Percentiles rank a stretch among this genome's conserved stretches.
phyloP scores from a whole-genome alignment of 2,888 invertebrate species.

The Mechanitis mazaeus region DNA sequence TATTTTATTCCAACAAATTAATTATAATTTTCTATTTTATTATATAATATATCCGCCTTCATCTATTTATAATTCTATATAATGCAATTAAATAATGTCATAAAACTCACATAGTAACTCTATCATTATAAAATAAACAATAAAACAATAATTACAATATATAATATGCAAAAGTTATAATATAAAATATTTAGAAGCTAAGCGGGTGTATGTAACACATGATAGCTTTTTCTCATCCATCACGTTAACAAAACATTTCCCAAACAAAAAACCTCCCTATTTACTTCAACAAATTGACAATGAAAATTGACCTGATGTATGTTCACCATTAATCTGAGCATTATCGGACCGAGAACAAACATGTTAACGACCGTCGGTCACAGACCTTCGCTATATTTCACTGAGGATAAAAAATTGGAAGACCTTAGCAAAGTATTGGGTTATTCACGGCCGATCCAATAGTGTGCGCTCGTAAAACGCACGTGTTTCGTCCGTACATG shows the following conservation, averaged over 20 bases:
- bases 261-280: slow-evolving; percentile 31
- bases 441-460: slow-evolving; percentile 63
- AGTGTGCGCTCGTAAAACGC: slow-evolving; percentile 69
- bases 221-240: neutral
- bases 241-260: slow-evolving; percentile 23
- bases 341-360: slow-evolving; percentile 40
- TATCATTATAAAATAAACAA: no score
- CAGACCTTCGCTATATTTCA: slow-evolving; percentile 40
- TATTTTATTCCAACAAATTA: no score
- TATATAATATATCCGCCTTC: no score
- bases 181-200: no score
- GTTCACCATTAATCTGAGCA: slow-evolving; percentile 47
- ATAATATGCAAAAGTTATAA: no score
- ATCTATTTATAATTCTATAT: no score
- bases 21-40: no score
- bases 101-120: no score
- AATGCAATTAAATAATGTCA: no score
- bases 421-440: slow-evolving; percentile 21
- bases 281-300: slow-evolving; percentile 30
- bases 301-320: slow-evolving; percentile 40
- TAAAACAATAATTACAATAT: no score
- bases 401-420: slow-evolving; percentile 47
- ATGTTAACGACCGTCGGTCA: slow-evolving; percentile 39
- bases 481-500: slow-evolving; percentile 69
- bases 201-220: no score